Conservation (phyloP, 2,113 vertebrate species). For the Polypterus bichir region DNA sequence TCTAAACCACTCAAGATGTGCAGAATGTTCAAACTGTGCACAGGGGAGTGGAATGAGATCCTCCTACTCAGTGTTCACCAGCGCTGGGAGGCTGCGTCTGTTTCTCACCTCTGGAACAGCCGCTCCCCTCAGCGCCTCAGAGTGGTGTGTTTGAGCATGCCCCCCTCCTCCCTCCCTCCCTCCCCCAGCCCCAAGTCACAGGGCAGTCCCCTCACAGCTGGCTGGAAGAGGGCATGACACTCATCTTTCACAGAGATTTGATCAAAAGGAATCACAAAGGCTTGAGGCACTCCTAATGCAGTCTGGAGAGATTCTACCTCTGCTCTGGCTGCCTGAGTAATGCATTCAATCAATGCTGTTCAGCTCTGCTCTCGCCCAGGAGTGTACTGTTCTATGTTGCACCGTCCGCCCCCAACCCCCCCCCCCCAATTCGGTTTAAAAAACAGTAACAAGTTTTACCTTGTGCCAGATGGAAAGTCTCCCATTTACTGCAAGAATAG, state of each 20-base stretch:
- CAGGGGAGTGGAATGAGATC: constrained; percentile 77
- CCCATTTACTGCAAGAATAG: constrained; percentile 23
- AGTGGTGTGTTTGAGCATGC: constrained; percentile 40
- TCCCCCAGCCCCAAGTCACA: constrained; percentile 46
- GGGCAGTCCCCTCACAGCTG: constrained; percentile 81
- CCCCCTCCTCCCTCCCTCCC: constrained; percentile 8
- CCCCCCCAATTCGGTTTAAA: too few relatives aligned
- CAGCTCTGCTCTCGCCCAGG: constrained; percentile 29
- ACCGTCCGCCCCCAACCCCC: too few relatives aligned
- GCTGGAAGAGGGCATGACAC: constrained; percentile 78
- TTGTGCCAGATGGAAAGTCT: constrained; percentile 51
- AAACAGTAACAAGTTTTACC: constrained; percentile 48
- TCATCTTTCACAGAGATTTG: constrained; percentile 88
- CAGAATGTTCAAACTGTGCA: constrained; percentile 61
- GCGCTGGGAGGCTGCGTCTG: constrained; percentile 52
- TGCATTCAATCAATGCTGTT: constrained; percentile 73
- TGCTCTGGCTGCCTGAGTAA: constrained; percentile 54
- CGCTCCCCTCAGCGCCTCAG: constrained; percentile 47
- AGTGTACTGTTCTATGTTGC: constrained; percentile 1
- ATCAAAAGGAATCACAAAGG: constrained; percentile 84
- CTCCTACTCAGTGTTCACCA: constrained; percentile 56
- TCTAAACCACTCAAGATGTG: constrained; percentile 77
- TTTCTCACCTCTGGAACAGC: constrained; percentile 67
- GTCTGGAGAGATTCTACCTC: constrained; percentile 58
- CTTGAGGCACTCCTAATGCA: constrained; percentile 68